Evolutionary conservation across 2,888 invertebrate genomes (phyloP).

Genomic region (Seira musarum): DNA sequence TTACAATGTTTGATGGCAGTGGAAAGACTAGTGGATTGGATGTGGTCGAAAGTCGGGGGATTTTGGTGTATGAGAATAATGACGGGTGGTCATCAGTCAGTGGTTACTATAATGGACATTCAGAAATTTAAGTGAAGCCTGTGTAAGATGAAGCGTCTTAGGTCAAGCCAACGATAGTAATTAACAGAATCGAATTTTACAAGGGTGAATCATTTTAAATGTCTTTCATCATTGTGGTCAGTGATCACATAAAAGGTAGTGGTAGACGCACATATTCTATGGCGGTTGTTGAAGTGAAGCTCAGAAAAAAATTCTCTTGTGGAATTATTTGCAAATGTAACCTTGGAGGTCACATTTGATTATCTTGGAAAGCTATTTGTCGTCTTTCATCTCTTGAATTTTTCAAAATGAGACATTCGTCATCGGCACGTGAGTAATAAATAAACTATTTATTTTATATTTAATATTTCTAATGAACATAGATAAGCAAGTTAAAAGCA

Average conservation of each 20-base stretch:
- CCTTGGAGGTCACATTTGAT: not conserved
- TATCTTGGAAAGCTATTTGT: not conserved
- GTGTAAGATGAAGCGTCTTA: too few species aligned
- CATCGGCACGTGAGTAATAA: not conserved
- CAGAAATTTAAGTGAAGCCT: too few species aligned
- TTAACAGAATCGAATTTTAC: too few species aligned
- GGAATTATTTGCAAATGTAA: not conserved
- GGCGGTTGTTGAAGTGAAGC: too few species aligned
- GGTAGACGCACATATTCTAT: too few species aligned
- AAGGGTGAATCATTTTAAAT: not conserved
- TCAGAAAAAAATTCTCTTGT: too few species aligned
- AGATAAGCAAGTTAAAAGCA: not conserved
- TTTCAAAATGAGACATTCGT: not conserved
- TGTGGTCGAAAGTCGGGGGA: not conserved
- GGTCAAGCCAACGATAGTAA: too few species aligned
- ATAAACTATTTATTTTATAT: too few species aligned
- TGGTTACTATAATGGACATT: too few species aligned
- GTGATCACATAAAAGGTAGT: too few species aligned
- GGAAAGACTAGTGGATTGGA: not conserved
- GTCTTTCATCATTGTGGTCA: not conserved
- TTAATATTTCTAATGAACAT: too few species aligned
- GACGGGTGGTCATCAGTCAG: not conserved
- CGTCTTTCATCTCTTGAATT: not conserved
- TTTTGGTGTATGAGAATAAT: not conserved
- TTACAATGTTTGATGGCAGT: not conserved